Conservation (phyloP, 2,888 invertebrate species). For the Catocala nupta region DNA sequence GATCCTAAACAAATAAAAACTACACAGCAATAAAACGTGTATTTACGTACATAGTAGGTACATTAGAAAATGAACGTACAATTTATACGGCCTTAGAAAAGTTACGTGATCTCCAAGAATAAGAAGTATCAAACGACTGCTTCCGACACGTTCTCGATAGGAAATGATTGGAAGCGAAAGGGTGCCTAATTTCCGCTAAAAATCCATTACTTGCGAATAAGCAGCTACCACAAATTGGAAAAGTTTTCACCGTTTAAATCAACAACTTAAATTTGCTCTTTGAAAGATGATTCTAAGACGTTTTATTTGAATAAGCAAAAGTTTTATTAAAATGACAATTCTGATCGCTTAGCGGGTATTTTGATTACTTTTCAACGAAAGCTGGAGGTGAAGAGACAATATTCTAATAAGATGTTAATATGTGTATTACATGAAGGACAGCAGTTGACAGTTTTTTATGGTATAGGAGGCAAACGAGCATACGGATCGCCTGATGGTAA, state of each 20-base stretch:
- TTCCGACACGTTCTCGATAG: constrained; percentile 41
- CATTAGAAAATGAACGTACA: no score
- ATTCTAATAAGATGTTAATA: background rate
- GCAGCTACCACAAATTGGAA: constrained; percentile 64
- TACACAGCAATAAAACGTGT: no score
- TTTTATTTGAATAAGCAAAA: constrained; percentile 61
- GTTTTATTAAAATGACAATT: constrained; percentile 49
- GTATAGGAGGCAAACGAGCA: no score
- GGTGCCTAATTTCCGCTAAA: constrained; percentile 71
- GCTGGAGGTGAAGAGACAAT: background rate
- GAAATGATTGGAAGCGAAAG: constrained; percentile 52
- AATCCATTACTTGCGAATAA: constrained; percentile 66
- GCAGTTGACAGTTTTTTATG: no score
- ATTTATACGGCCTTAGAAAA: background rate
- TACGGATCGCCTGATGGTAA: no score
- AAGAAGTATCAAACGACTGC: constrained; percentile 32
- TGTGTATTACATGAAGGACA: no score
- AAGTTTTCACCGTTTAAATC: constrained; percentile 69
- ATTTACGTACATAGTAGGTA: no score
- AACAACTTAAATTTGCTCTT: constrained; percentile 56
- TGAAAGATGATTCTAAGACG: constrained; percentile 57
- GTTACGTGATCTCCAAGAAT: constrained; percentile 15
- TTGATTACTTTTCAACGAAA: constrained; percentile 6
- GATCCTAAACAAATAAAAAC: no score
- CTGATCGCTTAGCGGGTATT: constrained; percentile 17